These are phyloP conservation scores for Botrylloides violaceus DNA, from an alignment of 23 tunicate species.

Conservation along the genomic window DNA sequence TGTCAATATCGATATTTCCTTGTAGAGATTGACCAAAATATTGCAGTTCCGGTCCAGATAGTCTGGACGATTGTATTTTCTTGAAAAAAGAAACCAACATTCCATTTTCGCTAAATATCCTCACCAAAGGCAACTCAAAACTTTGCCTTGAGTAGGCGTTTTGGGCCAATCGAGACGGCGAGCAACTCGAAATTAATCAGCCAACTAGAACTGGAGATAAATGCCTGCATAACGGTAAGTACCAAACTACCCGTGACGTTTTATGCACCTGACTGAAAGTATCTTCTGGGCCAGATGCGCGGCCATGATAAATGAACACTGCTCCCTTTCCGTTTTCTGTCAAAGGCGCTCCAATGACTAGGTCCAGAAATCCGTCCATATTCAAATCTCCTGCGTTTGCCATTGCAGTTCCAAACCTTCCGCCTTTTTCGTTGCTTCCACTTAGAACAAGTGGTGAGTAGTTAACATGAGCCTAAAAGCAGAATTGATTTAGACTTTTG, in stretches of 20 bases:
- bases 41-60: slow-evolving; percentile 27
- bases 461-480: no score
- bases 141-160: no score
- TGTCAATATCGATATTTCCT: slow-evolving; percentile 61
- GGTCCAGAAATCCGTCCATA: slow-evolving; percentile 57
- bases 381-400: slow-evolving; percentile 71
- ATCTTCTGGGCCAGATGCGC: slow-evolving; percentile 28
- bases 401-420: slow-evolving; percentile 67
- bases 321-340: slow-evolving; percentile 50
- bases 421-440: neutral
- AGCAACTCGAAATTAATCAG: no score
- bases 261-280: slow-evolving; percentile 31
- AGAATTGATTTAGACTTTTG: no score
- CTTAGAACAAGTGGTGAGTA: no score
- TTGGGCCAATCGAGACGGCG: no score
- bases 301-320: slow-evolving; percentile 55
- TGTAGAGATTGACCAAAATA: slow-evolving; percentile 64
- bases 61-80: slow-evolving; percentile 33
- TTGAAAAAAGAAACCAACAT: slow-evolving; percentile 8
- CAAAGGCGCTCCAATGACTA: slow-evolving; percentile 68
- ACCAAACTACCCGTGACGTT: no score
- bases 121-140: no score
- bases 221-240: no score
- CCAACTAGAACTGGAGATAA: no score
- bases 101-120: no score